phyloP scores from a whole-genome alignment of 2,888 invertebrate genomes.

The Watsonalla binaria region DNA sequence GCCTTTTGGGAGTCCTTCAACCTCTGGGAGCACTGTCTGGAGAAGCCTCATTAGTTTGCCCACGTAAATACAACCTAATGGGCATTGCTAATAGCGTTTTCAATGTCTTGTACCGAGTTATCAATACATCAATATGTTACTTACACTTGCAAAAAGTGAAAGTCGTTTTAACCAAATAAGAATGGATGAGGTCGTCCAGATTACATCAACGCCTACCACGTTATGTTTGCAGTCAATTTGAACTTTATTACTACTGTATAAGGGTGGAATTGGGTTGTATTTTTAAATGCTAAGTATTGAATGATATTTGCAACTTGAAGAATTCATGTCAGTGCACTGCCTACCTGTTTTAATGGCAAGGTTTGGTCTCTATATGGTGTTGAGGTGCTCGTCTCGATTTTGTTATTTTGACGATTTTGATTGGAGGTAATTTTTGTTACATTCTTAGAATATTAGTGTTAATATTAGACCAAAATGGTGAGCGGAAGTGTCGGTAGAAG shows the following conservation, averaged over 20 bases:
- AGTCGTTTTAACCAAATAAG: slow-evolving; percentile 49
- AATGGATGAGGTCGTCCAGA: slow-evolving; percentile 39
- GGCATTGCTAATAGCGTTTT: too few species aligned
- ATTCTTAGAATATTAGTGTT: too few species aligned
- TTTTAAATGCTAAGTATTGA: neutral
- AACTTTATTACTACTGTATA: slow-evolving; percentile 12
- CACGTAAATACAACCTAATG: neutral
- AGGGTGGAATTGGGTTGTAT: slow-evolving; percentile 8
- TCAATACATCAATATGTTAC: slow-evolving; percentile 16
- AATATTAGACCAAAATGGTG: too few species aligned
- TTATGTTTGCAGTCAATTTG: slow-evolving; percentile 7
- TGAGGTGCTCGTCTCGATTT: neutral
- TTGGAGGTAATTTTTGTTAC: too few species aligned
- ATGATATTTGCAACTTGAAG: slow-evolving; percentile 17
- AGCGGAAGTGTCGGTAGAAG: too few species aligned
- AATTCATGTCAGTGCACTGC: slow-evolving; percentile 12
- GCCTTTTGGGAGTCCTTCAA: too few species aligned
- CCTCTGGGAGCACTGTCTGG: too few species aligned
- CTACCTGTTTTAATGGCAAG: slow-evolving; percentile 6
- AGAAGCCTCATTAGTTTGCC: neutral
- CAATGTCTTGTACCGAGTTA: slow-evolving; percentile 3
- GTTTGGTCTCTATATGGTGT: slow-evolving; percentile 1
- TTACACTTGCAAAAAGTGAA: slow-evolving; percentile 50
- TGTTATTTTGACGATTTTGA: neutral
- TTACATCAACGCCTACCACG: slow-evolving; percentile 35